Evolutionary conservation across 2,113 vertebrate genomes (phyloP).

Genomic region (Calypte anna): DNA sequence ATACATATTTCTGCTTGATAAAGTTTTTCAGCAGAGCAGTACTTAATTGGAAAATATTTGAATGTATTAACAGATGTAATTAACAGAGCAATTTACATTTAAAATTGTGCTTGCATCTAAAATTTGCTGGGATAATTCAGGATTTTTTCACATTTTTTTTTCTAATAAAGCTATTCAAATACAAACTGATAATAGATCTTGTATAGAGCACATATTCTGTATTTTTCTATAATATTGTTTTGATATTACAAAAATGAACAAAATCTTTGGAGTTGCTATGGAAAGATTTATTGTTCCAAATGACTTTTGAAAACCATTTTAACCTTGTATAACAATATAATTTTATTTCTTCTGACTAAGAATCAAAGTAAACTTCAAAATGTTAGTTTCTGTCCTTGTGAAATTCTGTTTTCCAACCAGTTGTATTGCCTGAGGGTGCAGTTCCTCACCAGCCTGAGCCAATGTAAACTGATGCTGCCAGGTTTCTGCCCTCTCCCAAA

Average conservation of each 20-base stretch:
- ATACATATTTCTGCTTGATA: background rate
- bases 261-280: background rate
- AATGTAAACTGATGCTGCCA: conserved; percentile 30
- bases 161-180: background rate
- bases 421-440: conserved; percentile 4
- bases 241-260: background rate
- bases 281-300: background rate
- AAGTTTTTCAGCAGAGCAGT: background rate
- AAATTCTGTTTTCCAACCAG: conserved; percentile 2
- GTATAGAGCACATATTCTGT: background rate
- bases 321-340: background rate
- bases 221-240: background rate
- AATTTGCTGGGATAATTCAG: background rate
- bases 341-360: background rate
- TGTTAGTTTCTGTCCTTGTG: background rate
- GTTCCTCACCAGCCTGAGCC: background rate
- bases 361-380: background rate
- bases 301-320: background rate
- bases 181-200: background rate
- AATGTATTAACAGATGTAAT: background rate
- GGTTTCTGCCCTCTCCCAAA: conserved; percentile 37
- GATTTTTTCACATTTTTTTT: background rate
- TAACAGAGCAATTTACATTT: background rate
- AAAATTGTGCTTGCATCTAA: background rate
- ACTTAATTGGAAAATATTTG: background rate